phyloP scores from a whole-genome alignment of 1,140 invertebrate genomes.

The Linepithema humile region DNA sequence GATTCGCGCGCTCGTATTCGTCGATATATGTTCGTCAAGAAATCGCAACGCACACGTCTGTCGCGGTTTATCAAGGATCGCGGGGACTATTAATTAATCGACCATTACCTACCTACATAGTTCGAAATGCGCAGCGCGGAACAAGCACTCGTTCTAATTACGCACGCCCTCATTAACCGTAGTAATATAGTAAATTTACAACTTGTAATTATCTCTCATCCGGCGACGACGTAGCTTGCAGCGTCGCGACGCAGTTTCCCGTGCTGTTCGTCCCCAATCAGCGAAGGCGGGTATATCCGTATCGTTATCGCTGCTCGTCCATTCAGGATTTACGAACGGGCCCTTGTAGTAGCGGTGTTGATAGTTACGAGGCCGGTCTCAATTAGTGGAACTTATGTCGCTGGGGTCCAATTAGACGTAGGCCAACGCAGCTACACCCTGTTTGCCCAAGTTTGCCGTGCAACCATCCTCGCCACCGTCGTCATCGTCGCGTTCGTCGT shows the following conservation, averaged over 20 bases:
- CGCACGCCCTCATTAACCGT: constrained; percentile 53
- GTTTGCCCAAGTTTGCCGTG: constrained; percentile 82
- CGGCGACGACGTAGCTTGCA: constrained; percentile 22
- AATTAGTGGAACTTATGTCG: constrained; percentile 85
- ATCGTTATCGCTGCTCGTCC: constrained; percentile 56
- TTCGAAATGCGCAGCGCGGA: constrained; percentile 48
- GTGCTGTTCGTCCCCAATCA: constrained; percentile 39
- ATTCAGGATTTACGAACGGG: constrained; percentile 70
- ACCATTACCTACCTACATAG: constrained; percentile 45
- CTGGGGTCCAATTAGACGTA: constrained; percentile 85
- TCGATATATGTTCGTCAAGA: neutral
- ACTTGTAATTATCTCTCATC: constrained; percentile 59
- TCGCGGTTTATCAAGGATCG: neutral
- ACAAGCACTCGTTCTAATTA: constrained; percentile 53
- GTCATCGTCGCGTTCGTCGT: constrained; percentile 27
- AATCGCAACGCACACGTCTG: neutral
- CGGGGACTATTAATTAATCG: constrained; percentile 52
- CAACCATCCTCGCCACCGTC: constrained; percentile 61
- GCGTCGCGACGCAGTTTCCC: constrained; percentile 39
- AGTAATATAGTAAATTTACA: constrained; percentile 59
- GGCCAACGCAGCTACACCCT: constrained; percentile 82
- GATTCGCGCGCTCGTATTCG: neutral
- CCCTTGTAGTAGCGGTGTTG: constrained; percentile 72
- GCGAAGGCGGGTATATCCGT: constrained; percentile 54
- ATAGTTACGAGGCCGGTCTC: constrained; percentile 82